Evolutionary conservation across 37 sponge, comb jelly and placozoan species (phyloP).

Genomic region (Corticium candelabrum): DNA sequence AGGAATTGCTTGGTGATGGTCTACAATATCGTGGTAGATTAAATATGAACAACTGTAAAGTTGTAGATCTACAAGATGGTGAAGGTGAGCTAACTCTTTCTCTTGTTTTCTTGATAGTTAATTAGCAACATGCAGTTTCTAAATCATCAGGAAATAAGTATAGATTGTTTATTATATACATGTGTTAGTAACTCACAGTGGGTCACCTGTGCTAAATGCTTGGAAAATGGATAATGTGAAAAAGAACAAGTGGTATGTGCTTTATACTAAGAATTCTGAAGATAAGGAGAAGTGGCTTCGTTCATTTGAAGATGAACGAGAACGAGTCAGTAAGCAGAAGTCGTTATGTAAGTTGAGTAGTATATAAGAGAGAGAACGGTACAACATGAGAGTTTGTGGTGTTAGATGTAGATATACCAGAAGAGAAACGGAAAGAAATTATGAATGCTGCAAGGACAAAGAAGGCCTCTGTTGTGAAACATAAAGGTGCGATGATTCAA

Average conservation of each 20-base stretch:
- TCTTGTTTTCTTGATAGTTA: neutral
- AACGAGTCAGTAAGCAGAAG: too few relatives aligned
- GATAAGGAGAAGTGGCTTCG: conserved; percentile 76
- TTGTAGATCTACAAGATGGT: conserved; percentile 70
- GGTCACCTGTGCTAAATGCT: conserved; percentile 57
- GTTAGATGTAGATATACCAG: too few relatives aligned
- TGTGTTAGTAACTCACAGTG: conserved; percentile 33
- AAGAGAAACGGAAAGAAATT: too few relatives aligned
- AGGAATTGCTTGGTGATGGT: conserved; percentile 72
- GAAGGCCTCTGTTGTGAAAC: too few relatives aligned
- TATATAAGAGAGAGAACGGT: too few relatives aligned
- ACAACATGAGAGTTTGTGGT: too few relatives aligned
- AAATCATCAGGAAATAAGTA: too few relatives aligned
- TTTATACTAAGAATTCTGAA: conserved; percentile 59
- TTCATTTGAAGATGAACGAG: conserved; percentile 62
- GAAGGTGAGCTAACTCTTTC: conserved; percentile 35
- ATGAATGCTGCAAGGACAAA: too few relatives aligned
- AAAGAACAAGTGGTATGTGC: conserved; percentile 83
- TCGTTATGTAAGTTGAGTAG: too few relatives aligned
- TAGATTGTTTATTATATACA: too few relatives aligned
- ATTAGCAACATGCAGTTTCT: too few relatives aligned
- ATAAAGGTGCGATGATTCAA: too few relatives aligned
- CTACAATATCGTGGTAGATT: conserved; percentile 73
- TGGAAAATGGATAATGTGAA: conserved; percentile 85
- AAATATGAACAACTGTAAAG: conserved; percentile 49